These are phyloP conservation scores for Rhaphigaster nebulosa DNA, from an alignment of 2,888 invertebrate genomes.

Conservation along the genomic window DNA sequence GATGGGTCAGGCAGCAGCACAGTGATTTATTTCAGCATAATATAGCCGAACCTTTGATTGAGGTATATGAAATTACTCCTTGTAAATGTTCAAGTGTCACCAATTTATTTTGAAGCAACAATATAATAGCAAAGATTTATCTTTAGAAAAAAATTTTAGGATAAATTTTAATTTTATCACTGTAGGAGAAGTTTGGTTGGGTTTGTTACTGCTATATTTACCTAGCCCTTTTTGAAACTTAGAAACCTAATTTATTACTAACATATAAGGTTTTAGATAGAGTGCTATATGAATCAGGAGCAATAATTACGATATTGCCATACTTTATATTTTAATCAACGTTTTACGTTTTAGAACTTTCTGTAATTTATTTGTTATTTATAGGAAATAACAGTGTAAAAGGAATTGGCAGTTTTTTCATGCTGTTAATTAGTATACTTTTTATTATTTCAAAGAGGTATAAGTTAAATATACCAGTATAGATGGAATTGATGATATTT, in stretches of 20 bases:
- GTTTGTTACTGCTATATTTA: not conserved
- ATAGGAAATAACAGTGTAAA: no score
- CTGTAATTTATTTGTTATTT: no score
- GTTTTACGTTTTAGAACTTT: no score
- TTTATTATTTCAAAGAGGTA: no score
- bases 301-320: not conserved
- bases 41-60: slow-evolving; percentile 76
- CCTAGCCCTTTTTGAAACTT: not conserved
- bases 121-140: not conserved
- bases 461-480: no score
- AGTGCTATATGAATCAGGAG: not conserved
- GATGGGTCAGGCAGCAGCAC: slow-evolving; percentile 84
- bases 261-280: not conserved
- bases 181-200: no score
- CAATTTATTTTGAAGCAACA: not conserved
- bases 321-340: no score
- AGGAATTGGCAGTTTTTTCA: no score
- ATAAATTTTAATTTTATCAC: no score
- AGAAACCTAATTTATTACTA: not conserved
- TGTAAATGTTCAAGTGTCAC: not conserved
- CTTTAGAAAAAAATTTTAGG: not conserved
- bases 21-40: slow-evolving; percentile 77
- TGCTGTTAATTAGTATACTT: no score
- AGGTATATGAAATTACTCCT: slow-evolving; percentile 68
- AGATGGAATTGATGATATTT: no score